These are phyloP conservation scores for Philonicus albiceps DNA, from an alignment of 2,888 invertebrate genomes.

Conservation along the genomic window DNA sequence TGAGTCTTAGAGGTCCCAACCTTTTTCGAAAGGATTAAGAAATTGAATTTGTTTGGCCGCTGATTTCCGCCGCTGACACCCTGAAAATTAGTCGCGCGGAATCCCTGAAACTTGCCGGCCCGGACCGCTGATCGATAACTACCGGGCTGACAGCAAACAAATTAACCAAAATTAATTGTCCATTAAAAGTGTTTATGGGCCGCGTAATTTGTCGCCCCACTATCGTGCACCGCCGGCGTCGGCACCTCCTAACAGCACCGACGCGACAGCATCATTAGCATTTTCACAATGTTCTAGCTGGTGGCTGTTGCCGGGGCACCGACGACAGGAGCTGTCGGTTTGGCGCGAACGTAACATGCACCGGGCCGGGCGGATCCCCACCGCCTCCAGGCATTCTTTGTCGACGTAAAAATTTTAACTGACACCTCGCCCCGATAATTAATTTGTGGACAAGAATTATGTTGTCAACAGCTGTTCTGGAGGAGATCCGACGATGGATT, in stretches of 20 bases:
- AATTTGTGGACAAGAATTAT: conserved; percentile 49
- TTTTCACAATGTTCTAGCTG: conserved; percentile 11
- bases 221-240: background rate
- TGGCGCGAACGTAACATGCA: background rate
- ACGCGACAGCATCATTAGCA: conserved; percentile 42
- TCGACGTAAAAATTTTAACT: conserved; percentile 41
- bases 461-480: conserved; percentile 48
- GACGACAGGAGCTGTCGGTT: conserved; percentile 20
- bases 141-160: conserved; percentile 30
- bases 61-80: background rate
- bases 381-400: conserved; percentile 21
- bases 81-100: background rate
- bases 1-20: too few relatives aligned
- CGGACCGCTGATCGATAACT: background rate
- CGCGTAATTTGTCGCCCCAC: conserved; percentile 40
- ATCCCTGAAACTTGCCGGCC: background rate
- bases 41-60: background rate
- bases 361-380: background rate
- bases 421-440: conserved; percentile 45
- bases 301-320: background rate
- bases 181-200: conserved; percentile 41
- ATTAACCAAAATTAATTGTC: conserved; percentile 41
- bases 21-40: background rate
- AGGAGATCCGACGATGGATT: background rate
- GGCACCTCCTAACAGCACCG: background rate